These are phyloP conservation scores for Muschampia plurimacula DNA, from an alignment of 2,888 invertebrate species.

Conservation along the genomic window DNA sequence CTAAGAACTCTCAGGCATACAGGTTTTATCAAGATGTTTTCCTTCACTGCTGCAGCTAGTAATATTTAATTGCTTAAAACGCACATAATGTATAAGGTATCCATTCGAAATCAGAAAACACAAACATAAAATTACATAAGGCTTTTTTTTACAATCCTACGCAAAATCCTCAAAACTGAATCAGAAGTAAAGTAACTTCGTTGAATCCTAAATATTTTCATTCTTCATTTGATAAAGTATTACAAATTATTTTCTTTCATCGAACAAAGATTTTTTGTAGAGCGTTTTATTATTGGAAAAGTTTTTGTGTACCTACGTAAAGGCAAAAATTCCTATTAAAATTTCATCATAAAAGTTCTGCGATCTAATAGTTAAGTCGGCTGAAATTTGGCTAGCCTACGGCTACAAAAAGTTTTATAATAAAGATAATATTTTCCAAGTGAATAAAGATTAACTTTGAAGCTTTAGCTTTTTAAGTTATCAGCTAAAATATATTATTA, in stretches of 20 bases:
- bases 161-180: background rate
- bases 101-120: background rate
- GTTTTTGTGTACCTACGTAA: constrained; percentile 1
- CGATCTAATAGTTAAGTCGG: background rate
- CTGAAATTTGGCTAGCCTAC: background rate
- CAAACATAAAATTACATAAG: background rate
- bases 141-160: background rate
- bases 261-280: background rate
- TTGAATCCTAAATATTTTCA: background rate
- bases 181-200: background rate
- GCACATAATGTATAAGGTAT: too few species aligned
- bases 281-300: constrained; percentile 10
- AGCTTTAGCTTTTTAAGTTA: too few species aligned
- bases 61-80: too few species aligned
- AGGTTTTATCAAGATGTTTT: too few species aligned
- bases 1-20: too few species aligned
- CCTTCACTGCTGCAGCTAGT: too few species aligned
- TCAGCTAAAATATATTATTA: too few species aligned
- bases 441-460: too few species aligned
- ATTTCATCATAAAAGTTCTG: background rate
- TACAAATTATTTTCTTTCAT: background rate
- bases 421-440: background rate
- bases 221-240: background rate
- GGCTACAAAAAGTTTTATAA: background rate
- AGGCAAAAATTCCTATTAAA: background rate